Conservation (phyloP, 1,140 invertebrate genomes). For the Lepidurus couesii region DNA sequence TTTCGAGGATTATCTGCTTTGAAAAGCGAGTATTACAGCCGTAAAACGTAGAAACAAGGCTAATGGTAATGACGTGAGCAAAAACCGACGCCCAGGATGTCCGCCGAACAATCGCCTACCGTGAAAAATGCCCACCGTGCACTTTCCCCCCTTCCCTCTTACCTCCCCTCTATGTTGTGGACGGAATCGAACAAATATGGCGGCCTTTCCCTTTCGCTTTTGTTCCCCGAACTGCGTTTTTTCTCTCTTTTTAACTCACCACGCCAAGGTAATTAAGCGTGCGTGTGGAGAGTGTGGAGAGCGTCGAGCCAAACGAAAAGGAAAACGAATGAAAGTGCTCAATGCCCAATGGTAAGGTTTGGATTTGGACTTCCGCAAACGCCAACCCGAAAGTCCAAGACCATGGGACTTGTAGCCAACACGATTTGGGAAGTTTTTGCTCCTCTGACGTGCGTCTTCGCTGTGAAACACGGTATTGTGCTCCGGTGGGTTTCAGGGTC, state of each 20-base stretch:
- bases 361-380: not conserved
- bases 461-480: not conserved
- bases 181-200: not conserved
- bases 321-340: not conserved
- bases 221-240: not conserved
- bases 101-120: not conserved
- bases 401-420: not conserved
- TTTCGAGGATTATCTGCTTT: not conserved
- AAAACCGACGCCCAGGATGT: not conserved
- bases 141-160: not conserved
- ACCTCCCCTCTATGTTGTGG: not conserved
- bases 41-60: not conserved
- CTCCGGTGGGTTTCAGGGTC: not conserved
- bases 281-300: not conserved
- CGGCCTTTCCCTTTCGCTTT: conserved; percentile 21
- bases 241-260: not conserved
- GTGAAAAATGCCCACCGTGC: conserved; percentile 14
- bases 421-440: not conserved
- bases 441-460: not conserved
- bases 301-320: not conserved
- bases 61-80: not conserved
- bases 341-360: not conserved
- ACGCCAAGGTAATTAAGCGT: not conserved
- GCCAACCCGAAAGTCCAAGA: not conserved
- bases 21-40: not conserved